Conservation (phyloP, 2,797 vertebrate genomes). For the Pipistrellus pipistrellus region DNA sequence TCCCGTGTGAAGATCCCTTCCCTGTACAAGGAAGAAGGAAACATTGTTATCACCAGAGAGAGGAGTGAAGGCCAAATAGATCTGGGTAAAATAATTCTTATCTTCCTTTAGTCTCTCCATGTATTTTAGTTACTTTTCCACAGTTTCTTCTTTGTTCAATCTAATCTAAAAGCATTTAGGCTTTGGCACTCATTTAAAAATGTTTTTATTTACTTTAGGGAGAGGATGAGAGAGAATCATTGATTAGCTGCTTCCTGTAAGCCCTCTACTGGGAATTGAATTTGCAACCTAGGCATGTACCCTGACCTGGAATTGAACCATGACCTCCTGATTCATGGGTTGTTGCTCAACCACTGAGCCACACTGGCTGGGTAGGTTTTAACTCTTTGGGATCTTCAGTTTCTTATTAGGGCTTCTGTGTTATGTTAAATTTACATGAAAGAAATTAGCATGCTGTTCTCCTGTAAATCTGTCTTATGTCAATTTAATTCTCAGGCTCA, state of each 20-base stretch:
- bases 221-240: too few species aligned
- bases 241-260: too few species aligned
- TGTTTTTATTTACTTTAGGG: too few species aligned
- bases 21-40: neutral
- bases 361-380: too few species aligned
- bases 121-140: neutral
- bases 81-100: neutral
- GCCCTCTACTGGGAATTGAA: too few species aligned
- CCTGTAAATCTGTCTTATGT: neutral
- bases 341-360: too few species aligned
- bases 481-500: neutral
- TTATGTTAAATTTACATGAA: neutral
- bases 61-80: neutral
- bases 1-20: neutral
- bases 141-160: neutral
- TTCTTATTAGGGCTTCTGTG: neutral
- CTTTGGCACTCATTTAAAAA: neutral
- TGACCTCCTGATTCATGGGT: too few species aligned
- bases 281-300: too few species aligned
- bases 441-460: neutral
- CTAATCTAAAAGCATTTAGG: neutral
- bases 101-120: neutral
- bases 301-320: too few species aligned
- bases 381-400: neutral
- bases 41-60: neutral